Percentiles rank a stretch among this genome's conserved stretches.
Evolutionary conservation across 2,797 vertebrate species (phyloP).

Genomic region (Oreochromis mossambicus): DNA sequence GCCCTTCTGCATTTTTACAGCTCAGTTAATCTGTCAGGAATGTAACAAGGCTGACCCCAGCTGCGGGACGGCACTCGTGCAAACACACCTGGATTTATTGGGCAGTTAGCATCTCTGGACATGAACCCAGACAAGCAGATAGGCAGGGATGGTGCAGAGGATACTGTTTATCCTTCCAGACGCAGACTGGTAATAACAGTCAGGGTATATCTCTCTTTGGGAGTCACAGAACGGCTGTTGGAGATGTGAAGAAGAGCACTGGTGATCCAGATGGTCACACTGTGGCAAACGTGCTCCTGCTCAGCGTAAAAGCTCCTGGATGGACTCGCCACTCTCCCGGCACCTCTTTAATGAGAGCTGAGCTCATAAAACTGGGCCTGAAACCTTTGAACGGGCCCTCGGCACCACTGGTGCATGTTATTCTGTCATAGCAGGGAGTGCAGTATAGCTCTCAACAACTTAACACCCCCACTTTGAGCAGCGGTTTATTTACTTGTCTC

Average conservation of each 20-base stretch:
- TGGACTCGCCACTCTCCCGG: slow-evolving; percentile 56
- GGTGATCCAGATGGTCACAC: slow-evolving; percentile 42
- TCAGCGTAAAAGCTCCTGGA: slow-evolving; percentile 33
- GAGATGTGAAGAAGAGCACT: slow-evolving; percentile 21
- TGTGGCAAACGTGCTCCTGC: slow-evolving; percentile 35
- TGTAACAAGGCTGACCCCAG: slow-evolving; percentile 25
- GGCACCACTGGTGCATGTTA: slow-evolving; percentile 46
- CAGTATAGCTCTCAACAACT: slow-evolving; percentile 50
- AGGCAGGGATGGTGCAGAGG: slow-evolving; percentile 24
- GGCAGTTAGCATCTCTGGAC: slow-evolving; percentile 49
- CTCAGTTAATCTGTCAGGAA: slow-evolving; percentile 49
- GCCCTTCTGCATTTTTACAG: slow-evolving; percentile 20
- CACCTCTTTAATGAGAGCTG: slow-evolving; percentile 68
- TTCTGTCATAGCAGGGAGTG: slow-evolving; percentile 28
- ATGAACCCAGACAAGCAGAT: slow-evolving; percentile 22
- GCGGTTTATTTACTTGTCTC: slow-evolving; percentile 19
- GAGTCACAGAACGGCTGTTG: not conserved
- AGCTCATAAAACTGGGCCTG: slow-evolving; percentile 47
- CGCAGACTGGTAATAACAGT: not conserved
- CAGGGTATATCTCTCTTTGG: not conserved
- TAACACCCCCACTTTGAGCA: slow-evolving; percentile 27
- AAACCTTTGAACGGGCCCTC: slow-evolving; percentile 55
- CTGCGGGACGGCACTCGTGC: slow-evolving; percentile 13
- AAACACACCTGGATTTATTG: slow-evolving; percentile 51
- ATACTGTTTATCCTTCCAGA: slow-evolving; percentile 19